A percentile compares a stretch with the other conserved stretches of the same genome.
These are phyloP conservation scores for Aradophagus sp. DNA, from an alignment of 1,140 invertebrate genomes.

Conservation along the genomic window DNA sequence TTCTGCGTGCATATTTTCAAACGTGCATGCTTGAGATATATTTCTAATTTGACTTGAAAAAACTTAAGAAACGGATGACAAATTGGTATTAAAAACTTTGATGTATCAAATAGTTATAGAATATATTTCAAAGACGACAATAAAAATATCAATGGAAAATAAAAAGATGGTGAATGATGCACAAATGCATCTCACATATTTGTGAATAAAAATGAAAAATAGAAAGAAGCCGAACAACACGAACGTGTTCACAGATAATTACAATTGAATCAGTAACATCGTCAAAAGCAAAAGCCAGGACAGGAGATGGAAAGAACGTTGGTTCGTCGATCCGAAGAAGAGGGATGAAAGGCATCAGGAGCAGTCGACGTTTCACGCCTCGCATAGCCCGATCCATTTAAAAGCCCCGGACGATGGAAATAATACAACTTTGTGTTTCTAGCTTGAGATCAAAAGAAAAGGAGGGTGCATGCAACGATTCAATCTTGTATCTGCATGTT, in stretches of 20 bases:
- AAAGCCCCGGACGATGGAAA: constrained; percentile 69
- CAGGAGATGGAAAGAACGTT: constrained; percentile 22
- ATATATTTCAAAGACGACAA: no score
- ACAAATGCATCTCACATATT: no score
- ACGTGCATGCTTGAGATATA: no score
- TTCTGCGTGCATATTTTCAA: no score
- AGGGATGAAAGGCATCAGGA: constrained; percentile 53
- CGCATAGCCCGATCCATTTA: constrained; percentile 67
- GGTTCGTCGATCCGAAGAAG: constrained; percentile 25
- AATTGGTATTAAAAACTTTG: no score
- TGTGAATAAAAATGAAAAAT: no score
- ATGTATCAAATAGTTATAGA: no score
- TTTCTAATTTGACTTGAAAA: no score
- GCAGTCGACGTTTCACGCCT: constrained; percentile 68
- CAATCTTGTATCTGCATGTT: constrained; percentile 62
- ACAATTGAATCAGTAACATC: constrained; percentile 24
- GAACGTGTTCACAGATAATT: constrained; percentile 1
- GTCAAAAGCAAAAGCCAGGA: constrained; percentile 1
- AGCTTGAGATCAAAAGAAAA: constrained; percentile 69
- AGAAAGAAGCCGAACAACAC: no score
- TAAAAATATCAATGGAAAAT: no score
- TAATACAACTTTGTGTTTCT: constrained; percentile 73
- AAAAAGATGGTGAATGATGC: no score
- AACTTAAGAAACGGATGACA: no score
- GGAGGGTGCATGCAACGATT: constrained; percentile 55